Evolutionary conservation across 1,140 invertebrate genomes (phyloP).

Genomic region (Augochlora pura): DNA sequence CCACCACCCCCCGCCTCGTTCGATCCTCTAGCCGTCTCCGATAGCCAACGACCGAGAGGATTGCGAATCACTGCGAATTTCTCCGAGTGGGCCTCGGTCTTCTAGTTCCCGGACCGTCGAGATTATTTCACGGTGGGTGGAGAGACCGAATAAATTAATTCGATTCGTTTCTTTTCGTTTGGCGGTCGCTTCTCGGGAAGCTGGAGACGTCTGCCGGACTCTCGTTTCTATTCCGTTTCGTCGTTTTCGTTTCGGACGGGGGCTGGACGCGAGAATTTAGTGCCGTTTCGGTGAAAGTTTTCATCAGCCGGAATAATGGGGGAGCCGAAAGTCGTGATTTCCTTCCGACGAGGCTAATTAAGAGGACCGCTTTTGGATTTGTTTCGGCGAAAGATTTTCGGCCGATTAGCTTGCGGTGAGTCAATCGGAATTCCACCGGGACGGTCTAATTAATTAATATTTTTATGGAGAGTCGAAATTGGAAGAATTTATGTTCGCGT

Average conservation of each 20-base stretch:
- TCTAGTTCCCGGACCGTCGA: not conserved
- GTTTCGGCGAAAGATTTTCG: not conserved
- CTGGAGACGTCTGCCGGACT: not conserved
- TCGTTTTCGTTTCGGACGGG: not conserved
- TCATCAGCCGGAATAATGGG: not conserved
- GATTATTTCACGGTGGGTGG: not conserved
- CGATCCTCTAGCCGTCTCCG: not conserved
- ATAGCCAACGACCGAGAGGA: too few species aligned
- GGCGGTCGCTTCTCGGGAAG: not conserved
- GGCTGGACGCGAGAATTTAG: not conserved
- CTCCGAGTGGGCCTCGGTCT: not conserved
- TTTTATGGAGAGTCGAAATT: not conserved
- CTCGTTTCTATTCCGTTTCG: not conserved
- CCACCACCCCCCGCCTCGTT: not conserved
- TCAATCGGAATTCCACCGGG: not conserved
- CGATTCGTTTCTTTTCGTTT: constrained; percentile 18
- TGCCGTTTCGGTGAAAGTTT: not conserved
- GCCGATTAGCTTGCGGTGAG: not conserved
- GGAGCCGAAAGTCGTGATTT: not conserved
- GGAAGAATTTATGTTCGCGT: too few species aligned
- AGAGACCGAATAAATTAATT: constrained; percentile 36
- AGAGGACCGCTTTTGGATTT: not conserved
- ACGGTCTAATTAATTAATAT: not conserved
- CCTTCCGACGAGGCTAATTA: not conserved
- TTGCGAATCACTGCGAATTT: not conserved